A percentile compares a stretch with the other conserved stretches of the same genome.
phyloP scores from a whole-genome alignment of 2,888 invertebrate species.

The Pandemis heparana region DNA sequence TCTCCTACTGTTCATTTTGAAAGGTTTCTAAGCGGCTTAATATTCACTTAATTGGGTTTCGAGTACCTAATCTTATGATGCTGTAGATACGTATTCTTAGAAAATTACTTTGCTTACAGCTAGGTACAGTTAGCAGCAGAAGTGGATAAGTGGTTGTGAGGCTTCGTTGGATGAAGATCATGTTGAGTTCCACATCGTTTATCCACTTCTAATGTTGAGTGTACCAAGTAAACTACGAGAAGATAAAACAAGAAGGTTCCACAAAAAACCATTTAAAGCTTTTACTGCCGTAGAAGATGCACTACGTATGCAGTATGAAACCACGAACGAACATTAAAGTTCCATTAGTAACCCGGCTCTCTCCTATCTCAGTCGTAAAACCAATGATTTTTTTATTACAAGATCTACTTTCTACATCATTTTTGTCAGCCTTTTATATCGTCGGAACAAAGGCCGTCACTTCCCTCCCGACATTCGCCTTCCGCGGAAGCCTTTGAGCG shows the following conservation, averaged over 20 bases:
- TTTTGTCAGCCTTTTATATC: conserved; percentile 37
- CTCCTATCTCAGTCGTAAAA: conserved; percentile 25
- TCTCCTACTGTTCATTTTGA: too few relatives aligned
- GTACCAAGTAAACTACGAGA: background rate
- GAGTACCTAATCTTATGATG: too few relatives aligned
- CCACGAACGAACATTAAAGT: conserved; percentile 27
- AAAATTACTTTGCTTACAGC: too few relatives aligned
- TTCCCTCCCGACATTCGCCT: conserved; percentile 30
- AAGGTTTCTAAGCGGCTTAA: too few relatives aligned
- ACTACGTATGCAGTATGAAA: conserved; percentile 7
- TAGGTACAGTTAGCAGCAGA: too few relatives aligned
- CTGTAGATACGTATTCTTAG: too few relatives aligned
- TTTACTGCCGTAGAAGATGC: conserved; percentile 16
- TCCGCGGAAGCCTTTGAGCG: conserved; percentile 26
- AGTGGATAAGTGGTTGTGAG: too few relatives aligned
- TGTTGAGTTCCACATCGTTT: too few relatives aligned
- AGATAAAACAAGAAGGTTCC: background rate
- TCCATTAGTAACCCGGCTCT: conserved; percentile 21
- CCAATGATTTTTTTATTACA: conserved; percentile 34
- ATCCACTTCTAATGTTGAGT: too few relatives aligned
- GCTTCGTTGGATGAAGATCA: too few relatives aligned
- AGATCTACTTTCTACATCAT: conserved; percentile 31
- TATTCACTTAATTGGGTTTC: too few relatives aligned
- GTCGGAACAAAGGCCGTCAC: conserved; percentile 30
- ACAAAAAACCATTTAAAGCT: conserved; percentile 3